Conservation (phyloP, 2,888 invertebrate species). For the Abrostola triplasia region DNA sequence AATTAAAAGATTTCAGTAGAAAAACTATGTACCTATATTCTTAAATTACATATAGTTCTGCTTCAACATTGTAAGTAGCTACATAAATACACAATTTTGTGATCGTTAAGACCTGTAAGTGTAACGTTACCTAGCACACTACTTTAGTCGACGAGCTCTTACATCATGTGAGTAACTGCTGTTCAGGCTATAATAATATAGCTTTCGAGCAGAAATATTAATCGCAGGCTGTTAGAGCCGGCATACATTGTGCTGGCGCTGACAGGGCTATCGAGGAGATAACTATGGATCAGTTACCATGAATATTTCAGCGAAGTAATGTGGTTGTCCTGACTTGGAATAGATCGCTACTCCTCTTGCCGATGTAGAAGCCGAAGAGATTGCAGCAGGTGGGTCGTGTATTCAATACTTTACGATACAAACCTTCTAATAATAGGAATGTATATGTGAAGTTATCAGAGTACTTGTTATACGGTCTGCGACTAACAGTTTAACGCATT, state of each 20-base stretch:
- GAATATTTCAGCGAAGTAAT: slow-evolving; percentile 33
- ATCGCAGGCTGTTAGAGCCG: slow-evolving; percentile 21
- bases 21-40: neutral
- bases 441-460: neutral
- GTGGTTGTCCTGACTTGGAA: slow-evolving; percentile 4
- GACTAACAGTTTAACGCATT: no score
- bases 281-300: slow-evolving; percentile 19
- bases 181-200: slow-evolving; percentile 11
- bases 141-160: slow-evolving; percentile 6
- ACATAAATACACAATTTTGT: no score
- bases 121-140: slow-evolving; percentile 7
- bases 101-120: slow-evolving; percentile 2
- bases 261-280: slow-evolving; percentile 29
- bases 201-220: slow-evolving; percentile 22
- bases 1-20: neutral
- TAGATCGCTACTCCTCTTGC: neutral
- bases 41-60: no score
- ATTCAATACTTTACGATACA: slow-evolving; percentile 2
- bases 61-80: no score
- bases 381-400: slow-evolving; percentile 3
- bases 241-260: slow-evolving; percentile 10
- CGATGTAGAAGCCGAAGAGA: neutral
- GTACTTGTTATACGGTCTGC: no score
- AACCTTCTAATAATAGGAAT: neutral
- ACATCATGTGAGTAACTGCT: slow-evolving; percentile 17